phyloP scores from a whole-genome alignment of 64 coral and sea anemone species.

The Platygyra sinensis region DNA sequence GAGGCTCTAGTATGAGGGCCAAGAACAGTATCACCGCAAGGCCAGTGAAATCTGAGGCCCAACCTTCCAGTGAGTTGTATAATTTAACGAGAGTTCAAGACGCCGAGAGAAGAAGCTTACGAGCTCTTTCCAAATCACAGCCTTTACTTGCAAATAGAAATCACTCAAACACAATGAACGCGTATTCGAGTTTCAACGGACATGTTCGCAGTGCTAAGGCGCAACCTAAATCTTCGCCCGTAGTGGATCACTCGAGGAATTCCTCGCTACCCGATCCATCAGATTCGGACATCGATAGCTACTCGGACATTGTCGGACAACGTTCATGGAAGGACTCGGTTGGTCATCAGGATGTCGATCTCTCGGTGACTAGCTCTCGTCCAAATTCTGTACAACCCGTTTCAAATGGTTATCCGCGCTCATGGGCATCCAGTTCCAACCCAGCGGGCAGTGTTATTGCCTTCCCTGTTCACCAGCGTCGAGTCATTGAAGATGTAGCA shows the following conservation, averaged over 20 bases:
- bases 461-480: neutral
- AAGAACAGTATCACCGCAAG: slow-evolving; percentile 58
- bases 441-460: neutral
- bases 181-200: slow-evolving; percentile 21
- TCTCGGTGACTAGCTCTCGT: slow-evolving; percentile 18
- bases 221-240: slow-evolving; percentile 13
- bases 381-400: neutral
- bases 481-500: slow-evolving; percentile 11
- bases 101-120: slow-evolving; percentile 25
- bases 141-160: slow-evolving; percentile 19
- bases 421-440: slow-evolving; percentile 12
- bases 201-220: slow-evolving; percentile 8
- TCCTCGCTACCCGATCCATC: slow-evolving; percentile 30
- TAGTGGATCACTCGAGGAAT: slow-evolving; percentile 19
- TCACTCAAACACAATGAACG: neutral
- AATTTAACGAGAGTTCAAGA: slow-evolving; percentile 9
- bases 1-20: slow-evolving; percentile 47
- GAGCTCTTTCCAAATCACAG: slow-evolving; percentile 26
- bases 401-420: neutral
- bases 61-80: slow-evolving; percentile 16
- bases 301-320: slow-evolving; percentile 79
- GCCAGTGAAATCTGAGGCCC: slow-evolving; percentile 43
- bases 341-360: slow-evolving; percentile 12
- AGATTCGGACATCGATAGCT: slow-evolving; percentile 82
- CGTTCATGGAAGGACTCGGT: neutral